These are phyloP conservation scores for Aspidiotus rigidus DNA, from an alignment of 2,888 invertebrate species.

Conservation along the genomic window DNA sequence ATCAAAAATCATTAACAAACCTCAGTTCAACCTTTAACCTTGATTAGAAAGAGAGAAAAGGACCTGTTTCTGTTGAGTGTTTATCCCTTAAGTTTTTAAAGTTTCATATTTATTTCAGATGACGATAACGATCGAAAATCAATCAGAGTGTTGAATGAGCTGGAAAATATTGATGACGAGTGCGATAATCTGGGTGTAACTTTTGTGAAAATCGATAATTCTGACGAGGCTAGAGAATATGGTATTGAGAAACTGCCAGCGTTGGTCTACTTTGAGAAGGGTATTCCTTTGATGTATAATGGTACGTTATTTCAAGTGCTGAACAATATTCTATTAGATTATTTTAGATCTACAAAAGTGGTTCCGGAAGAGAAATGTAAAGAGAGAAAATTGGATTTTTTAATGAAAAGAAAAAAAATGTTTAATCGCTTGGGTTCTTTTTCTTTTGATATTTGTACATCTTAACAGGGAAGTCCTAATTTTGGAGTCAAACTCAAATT, in stretches of 20 bases:
- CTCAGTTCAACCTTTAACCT: too few species aligned
- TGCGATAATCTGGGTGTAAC: slow-evolving; percentile 79
- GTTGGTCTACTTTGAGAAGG: slow-evolving; percentile 58
- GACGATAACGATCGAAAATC: slow-evolving; percentile 83
- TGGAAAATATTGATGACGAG: slow-evolving; percentile 90
- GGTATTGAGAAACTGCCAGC: slow-evolving; percentile 82
- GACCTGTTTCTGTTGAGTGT: too few species aligned
- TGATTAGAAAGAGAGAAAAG: too few species aligned
- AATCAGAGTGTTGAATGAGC: slow-evolving; percentile 71
- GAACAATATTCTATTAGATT: background rate
- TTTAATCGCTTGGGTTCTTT: too few species aligned
- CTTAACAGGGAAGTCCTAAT: too few species aligned
- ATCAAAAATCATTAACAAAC: too few species aligned
- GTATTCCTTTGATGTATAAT: slow-evolving; percentile 45
- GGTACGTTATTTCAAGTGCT: slow-evolving; percentile 39
- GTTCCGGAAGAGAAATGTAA: background rate
- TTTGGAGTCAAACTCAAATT: too few species aligned
- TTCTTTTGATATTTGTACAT: too few species aligned
- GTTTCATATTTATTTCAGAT: slow-evolving; percentile 48
- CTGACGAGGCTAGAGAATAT: slow-evolving; percentile 80
- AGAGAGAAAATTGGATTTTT: background rate
- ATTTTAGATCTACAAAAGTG: background rate
- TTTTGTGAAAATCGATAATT: slow-evolving; percentile 86
- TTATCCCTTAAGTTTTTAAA: too few species aligned
- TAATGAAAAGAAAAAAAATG: too few species aligned